phyloP scores from a whole-genome alignment of 2,888 invertebrate species.

The Tachina fera region DNA sequence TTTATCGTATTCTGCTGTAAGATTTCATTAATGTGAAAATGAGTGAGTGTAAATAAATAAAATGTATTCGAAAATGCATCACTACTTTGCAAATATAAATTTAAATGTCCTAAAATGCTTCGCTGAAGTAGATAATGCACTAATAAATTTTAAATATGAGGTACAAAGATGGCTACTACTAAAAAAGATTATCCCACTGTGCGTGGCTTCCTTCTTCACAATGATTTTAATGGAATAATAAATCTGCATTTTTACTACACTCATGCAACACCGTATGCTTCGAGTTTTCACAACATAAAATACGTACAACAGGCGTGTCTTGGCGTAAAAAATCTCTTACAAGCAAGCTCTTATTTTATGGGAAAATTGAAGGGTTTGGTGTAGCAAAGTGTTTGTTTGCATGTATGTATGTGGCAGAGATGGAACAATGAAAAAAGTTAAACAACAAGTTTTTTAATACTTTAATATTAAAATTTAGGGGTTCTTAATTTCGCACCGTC shows the following conservation, averaged over 20 bases:
- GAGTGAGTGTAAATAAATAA: too few relatives aligned
- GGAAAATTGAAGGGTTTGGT: constrained; percentile 10
- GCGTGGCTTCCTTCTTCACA: not conserved
- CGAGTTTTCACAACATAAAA: not conserved
- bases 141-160: too few relatives aligned
- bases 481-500: too few relatives aligned
- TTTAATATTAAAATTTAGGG: too few relatives aligned
- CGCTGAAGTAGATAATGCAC: too few relatives aligned
- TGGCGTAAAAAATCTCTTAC: constrained; percentile 6
- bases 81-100: too few relatives aligned
- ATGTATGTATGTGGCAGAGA: constrained; percentile 2
- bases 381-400: not conserved
- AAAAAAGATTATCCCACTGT: not conserved
- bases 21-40: too few relatives aligned
- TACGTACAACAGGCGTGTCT: constrained; percentile 40
- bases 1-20: too few relatives aligned
- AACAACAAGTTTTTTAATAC: not conserved
- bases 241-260: not conserved
- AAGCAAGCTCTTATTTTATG: constrained; percentile 15
- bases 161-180: too few relatives aligned
- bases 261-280: constrained; percentile 1
- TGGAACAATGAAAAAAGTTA: not conserved
- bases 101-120: too few relatives aligned
- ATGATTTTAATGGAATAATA: not conserved
- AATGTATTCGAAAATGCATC: too few relatives aligned